A percentile compares a stretch with the other conserved stretches of the same genome.
phyloP scores from a whole-genome alignment of 2,888 invertebrate species.

The Onthophagus sagittarius region DNA sequence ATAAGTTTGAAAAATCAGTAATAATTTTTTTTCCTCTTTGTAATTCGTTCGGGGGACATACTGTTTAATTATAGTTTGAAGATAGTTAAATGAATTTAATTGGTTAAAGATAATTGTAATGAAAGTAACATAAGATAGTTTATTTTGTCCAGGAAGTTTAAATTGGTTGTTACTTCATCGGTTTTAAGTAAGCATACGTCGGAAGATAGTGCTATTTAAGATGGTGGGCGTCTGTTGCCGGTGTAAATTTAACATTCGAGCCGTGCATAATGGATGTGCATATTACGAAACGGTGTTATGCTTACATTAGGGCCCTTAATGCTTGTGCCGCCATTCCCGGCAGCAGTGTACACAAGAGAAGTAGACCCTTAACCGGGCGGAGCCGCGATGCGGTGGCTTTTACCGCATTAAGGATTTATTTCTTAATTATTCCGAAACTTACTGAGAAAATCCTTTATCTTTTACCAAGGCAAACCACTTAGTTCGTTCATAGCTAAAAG shows the following conservation, averaged over 20 bases:
- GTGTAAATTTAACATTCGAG: neutral
- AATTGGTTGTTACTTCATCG: neutral
- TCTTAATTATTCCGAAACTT: slow-evolving; percentile 9
- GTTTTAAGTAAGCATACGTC: neutral
- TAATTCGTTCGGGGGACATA: too few species aligned
- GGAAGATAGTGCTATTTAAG: neutral
- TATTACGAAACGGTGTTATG: slow-evolving; percentile 3
- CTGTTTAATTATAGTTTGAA: too few species aligned
- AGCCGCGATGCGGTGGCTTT: slow-evolving; percentile 5
- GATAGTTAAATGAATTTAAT: neutral
- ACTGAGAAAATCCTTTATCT: neutral
- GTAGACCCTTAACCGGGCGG: neutral
- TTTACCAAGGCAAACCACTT: neutral
- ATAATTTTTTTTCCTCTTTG: too few species aligned
- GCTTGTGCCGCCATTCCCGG: neutral
- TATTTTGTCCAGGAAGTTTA: neutral
- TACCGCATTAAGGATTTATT: slow-evolving; percentile 14
- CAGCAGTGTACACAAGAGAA: slow-evolving; percentile 2
- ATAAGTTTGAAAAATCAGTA: too few species aligned
- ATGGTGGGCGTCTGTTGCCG: neutral
- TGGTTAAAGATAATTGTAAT: neutral
- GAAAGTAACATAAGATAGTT: neutral
- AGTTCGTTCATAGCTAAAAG: neutral
- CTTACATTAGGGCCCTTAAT: slow-evolving; percentile 5
- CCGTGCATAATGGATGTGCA: slow-evolving; percentile 3